phyloP scores from a whole-genome alignment of 2,888 invertebrate species.

The Euzophera pinguis region DNA sequence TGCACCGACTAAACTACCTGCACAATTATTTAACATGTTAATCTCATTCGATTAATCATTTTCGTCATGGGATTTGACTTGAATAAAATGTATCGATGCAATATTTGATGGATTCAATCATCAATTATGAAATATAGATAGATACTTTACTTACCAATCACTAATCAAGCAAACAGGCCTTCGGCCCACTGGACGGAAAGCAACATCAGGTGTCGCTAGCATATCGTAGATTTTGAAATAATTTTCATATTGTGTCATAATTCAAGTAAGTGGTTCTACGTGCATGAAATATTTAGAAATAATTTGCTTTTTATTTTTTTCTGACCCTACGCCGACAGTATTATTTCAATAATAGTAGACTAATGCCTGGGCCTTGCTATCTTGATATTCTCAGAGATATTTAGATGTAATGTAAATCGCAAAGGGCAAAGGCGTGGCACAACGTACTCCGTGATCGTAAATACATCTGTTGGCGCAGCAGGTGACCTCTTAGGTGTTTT shows the following conservation, averaged over 20 bases:
- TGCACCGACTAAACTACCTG: slow-evolving; percentile 24
- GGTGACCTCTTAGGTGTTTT: slow-evolving; percentile 71
- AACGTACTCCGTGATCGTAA: slow-evolving; percentile 53
- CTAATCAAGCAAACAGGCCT: too few relatives aligned
- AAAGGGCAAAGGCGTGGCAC: slow-evolving; percentile 71
- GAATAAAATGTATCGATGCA: slow-evolving; percentile 24
- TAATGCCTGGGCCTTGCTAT: slow-evolving; percentile 42
- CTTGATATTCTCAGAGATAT: slow-evolving; percentile 53
- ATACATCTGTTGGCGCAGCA: slow-evolving; percentile 71
- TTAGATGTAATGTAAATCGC: slow-evolving; percentile 61
- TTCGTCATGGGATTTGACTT: slow-evolving; percentile 32
- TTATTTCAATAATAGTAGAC: background rate
- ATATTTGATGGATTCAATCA: background rate
- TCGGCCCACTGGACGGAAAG: too few relatives aligned
- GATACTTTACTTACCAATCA: too few relatives aligned
- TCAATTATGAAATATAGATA: too few relatives aligned
- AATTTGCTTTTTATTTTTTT: background rate
- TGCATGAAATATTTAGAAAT: background rate
- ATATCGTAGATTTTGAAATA: too few relatives aligned
- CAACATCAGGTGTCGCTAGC: too few relatives aligned
- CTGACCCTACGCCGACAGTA: background rate
- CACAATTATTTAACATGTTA: slow-evolving; percentile 33
- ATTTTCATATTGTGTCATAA: too few relatives aligned
- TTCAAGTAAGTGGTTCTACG: too few relatives aligned
- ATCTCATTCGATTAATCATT: slow-evolving; percentile 37